These are phyloP conservation scores for Melanaphis sacchari DNA, from an alignment of 1,140 invertebrate genomes.

Conservation along the genomic window DNA sequence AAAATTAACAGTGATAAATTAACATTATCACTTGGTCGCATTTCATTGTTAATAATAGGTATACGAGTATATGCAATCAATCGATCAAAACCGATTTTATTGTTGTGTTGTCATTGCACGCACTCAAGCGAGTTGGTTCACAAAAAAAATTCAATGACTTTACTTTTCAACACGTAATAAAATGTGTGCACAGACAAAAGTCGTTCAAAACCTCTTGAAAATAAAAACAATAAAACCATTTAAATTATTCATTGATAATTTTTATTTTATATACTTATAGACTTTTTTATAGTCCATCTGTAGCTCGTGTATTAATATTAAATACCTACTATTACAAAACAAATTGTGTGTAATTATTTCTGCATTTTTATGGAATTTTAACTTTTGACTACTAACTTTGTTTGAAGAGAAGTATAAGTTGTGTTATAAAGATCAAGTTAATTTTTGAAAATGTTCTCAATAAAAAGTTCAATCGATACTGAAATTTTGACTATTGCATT, in stretches of 20 bases:
- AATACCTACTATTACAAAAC: no score
- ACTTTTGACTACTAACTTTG: no score
- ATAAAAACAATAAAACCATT: not conserved
- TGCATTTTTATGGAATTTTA: no score
- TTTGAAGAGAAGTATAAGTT: no score
- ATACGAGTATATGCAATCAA: slow-evolving; percentile 2
- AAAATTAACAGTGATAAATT: slow-evolving; percentile 28
- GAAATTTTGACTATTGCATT: no score
- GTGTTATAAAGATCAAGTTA: no score
- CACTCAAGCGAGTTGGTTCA: not conserved
- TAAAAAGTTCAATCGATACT: no score
- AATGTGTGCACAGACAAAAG: not conserved
- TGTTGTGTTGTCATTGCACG: slow-evolving; percentile 33
- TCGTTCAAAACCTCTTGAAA: not conserved
- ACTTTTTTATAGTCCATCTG: not conserved
- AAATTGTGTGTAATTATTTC: no score
- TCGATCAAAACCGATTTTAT: slow-evolving; percentile 31
- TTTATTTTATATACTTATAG: not conserved
- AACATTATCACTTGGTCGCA: slow-evolving; percentile 13
- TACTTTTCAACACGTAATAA: not conserved
- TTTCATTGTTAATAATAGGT: slow-evolving; percentile 33
- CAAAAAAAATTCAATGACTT: slow-evolving; percentile 11
- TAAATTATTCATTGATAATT: not conserved
- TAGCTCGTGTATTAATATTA: no score
- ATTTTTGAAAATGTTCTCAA: no score